Conservation (phyloP, 2,113 vertebrate species). For the Columba livia region DNA sequence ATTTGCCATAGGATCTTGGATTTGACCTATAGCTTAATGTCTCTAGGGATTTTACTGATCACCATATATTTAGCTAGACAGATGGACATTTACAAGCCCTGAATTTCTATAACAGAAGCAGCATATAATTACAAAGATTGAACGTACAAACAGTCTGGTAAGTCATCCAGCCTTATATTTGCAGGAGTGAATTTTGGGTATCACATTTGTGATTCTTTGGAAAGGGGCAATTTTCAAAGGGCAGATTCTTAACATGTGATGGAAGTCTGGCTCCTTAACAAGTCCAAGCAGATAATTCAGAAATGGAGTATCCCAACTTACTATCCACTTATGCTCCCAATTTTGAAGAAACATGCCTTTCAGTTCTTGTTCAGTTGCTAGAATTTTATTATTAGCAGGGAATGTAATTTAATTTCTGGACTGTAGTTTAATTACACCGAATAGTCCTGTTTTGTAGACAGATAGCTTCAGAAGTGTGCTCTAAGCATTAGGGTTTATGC, state of each 20-base stretch:
- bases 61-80: constrained; percentile 32
- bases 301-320: neutral
- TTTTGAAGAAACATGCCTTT: neutral
- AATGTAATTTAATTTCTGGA: neutral
- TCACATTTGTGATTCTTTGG: neutral
- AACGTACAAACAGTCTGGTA: neutral
- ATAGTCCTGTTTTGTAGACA: neutral
- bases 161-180: neutral
- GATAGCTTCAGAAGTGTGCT: neutral
- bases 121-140: neutral
- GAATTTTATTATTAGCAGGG: neutral
- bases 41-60: constrained; percentile 10
- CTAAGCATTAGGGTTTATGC: neutral
- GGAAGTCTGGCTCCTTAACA: neutral
- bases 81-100: constrained; percentile 11
- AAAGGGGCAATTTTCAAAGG: neutral
- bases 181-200: neutral
- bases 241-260: neutral
- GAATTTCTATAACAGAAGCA: neutral
- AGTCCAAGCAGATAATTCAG: neutral
- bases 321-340: neutral
- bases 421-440: neutral
- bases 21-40: constrained; percentile 12
- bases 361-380: neutral
- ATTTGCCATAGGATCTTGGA: neutral